A percentile compares a stretch with the other conserved stretches of the same genome.
phyloP scores from a whole-genome alignment of 2,888 invertebrate genomes.

The Drosophila ochracea region DNA sequence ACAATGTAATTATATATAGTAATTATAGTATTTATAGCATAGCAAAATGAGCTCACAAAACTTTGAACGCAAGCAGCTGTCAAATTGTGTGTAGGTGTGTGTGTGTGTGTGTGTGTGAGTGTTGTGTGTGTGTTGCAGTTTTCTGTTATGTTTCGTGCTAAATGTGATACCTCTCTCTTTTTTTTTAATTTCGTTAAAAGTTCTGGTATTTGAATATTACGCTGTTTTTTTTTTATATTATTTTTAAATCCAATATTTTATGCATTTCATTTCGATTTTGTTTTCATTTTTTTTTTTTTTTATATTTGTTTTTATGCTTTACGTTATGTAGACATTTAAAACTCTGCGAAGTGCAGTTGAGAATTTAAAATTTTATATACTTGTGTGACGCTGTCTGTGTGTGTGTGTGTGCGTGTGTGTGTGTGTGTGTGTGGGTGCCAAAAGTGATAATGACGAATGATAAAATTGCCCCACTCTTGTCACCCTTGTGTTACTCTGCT shows the following conservation, averaged over 20 bases:
- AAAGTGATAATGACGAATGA: slow-evolving; percentile 7
- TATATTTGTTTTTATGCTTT: slow-evolving; percentile 34
- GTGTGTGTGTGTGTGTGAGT: slow-evolving; percentile 3
- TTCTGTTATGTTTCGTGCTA: slow-evolving; percentile 25
- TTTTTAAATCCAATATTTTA: slow-evolving; percentile 70
- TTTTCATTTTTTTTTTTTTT: slow-evolving; percentile 6
- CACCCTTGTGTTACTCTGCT: slow-evolving; percentile 9
- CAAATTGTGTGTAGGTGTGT: slow-evolving; percentile 20
- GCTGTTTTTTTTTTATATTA: slow-evolving; percentile 39
- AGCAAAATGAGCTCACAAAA: slow-evolving; percentile 34
- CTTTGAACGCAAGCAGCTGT: slow-evolving; percentile 44
- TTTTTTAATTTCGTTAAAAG: slow-evolving; percentile 28
- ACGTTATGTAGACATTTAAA: slow-evolving; percentile 72
- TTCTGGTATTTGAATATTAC: slow-evolving; percentile 45
- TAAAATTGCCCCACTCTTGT: not conserved
- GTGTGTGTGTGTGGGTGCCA: slow-evolving; percentile 8
- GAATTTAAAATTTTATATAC: slow-evolving; percentile 67
- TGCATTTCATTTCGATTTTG: slow-evolving; percentile 43
- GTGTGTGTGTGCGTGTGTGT: not conserved
- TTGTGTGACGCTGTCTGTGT: slow-evolving; percentile 15
- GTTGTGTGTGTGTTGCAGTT: slow-evolving; percentile 11
- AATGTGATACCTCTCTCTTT: slow-evolving; percentile 10
- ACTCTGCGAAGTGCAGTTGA: slow-evolving; percentile 76
- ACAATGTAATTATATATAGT: slow-evolving; percentile 2
- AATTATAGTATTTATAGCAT: slow-evolving; percentile 37